A percentile compares a stretch with the other conserved stretches of the same genome.
These are phyloP conservation scores for Sinopyrophorus schimmeli DNA, from an alignment of 2,888 invertebrate genomes.

Conservation along the genomic window DNA sequence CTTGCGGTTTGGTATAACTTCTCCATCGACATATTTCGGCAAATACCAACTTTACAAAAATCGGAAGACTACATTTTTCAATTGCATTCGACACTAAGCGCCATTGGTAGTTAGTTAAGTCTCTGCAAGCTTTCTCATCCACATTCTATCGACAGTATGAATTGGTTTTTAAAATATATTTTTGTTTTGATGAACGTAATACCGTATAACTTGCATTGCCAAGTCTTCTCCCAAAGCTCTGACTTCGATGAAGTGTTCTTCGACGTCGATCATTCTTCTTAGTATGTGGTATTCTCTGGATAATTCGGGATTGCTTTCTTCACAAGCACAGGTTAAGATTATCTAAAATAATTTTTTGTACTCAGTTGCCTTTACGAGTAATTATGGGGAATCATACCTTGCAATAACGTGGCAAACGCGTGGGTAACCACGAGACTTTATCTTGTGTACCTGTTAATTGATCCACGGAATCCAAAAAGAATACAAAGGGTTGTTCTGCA, in stretches of 20 bases:
- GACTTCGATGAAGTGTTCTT: constrained; percentile 88
- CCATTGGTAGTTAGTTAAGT: constrained; percentile 93
- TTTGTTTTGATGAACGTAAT: constrained; percentile 39
- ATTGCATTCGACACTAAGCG: constrained; percentile 91
- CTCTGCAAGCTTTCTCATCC: constrained; percentile 92
- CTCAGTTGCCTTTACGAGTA: too few relatives aligned
- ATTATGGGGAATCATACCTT: too few relatives aligned
- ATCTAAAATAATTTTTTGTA: constrained; percentile 61
- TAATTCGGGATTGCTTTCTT: constrained; percentile 82
- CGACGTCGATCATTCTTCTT: constrained; percentile 84
- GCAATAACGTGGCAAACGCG: constrained; percentile 83
- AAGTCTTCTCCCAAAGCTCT: constrained; percentile 88
- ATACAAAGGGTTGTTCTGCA: constrained; percentile 79
- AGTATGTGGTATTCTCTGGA: constrained; percentile 86
- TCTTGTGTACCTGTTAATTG: constrained; percentile 93
- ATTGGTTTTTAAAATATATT: too few relatives aligned
- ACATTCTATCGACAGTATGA: constrained; percentile 64
- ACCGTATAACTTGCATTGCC: constrained; percentile 89
- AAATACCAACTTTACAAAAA: constrained; percentile 96
- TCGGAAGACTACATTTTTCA: constrained; percentile 89
- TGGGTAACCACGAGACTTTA: constrained; percentile 95
- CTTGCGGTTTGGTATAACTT: constrained; percentile 92
- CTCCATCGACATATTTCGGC: constrained; percentile 98
- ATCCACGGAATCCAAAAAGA: constrained; percentile 96
- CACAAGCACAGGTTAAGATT: constrained; percentile 88